Base-by-base conservation (phyloP, 2,113 vertebrate species). In the Scytalopus superciliaris region DNA sequence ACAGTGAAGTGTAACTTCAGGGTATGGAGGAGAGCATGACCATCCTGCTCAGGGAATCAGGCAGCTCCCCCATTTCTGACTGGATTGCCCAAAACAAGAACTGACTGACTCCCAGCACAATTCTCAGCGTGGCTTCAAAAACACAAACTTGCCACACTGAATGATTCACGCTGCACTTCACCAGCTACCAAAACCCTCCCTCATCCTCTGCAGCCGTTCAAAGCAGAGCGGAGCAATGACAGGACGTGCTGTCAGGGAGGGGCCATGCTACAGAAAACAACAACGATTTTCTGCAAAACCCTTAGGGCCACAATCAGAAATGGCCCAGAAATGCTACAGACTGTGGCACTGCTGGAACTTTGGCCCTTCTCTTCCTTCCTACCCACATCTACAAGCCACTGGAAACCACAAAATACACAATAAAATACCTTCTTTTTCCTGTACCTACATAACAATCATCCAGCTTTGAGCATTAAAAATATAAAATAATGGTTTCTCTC, bases 1-100 rank as follows among this genome's bases (percentile, higher is more conserved):
- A 68, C 0, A 5, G 25, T 0, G 33, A 47, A 28, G 14, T 0
- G 10, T 2, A 6, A 67, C 31, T 44, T 12, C 1, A 6, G 52
- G 82, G 12, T 3, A 10, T 3, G 10, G 56, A 62, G 39, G 22
- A 49, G 31, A 79, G 35, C 52, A 24, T 0, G 0, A 30, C 28
- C 33, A 11, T 28, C 8, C 3, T 66, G 5, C 42, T 8, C 6
- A 1, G 44, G 62, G 37, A 18, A 7, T 10, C 1, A 1, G 19
- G 44, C 42, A 79, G 52, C 35, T 8, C 42, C 45, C 10, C 0
- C 28, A 17, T 37, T 50, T 24, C 19, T 10, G 31, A 1, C 10
- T 8, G 1, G 0, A 23, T 18, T 2, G 23, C 47, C 59, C 89
- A 14, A 40, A 64, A 40, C 44, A 35, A 33, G 31, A 3, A 2